These are phyloP conservation scores for Reticulitermes lucifugus DNA, from an alignment of 2,888 invertebrate species.

Conservation along the genomic window DNA sequence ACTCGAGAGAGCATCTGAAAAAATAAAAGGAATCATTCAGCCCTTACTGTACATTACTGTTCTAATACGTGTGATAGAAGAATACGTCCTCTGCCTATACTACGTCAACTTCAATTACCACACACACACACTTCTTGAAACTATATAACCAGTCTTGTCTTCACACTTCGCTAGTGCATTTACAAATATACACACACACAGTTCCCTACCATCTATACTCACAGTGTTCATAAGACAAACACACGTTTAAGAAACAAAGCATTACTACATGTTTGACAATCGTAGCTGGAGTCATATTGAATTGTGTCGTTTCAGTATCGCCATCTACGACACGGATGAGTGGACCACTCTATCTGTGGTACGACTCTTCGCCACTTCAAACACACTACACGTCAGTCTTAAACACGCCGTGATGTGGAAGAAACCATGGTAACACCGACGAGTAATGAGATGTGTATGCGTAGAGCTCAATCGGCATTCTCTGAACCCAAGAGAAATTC, in stretches of 20 bases:
- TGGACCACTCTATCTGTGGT: no score
- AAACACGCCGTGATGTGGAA: no score
- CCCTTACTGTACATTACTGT: background rate
- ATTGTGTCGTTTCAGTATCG: background rate
- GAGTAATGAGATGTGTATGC: no score
- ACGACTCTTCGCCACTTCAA: no score
- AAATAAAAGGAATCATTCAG: background rate
- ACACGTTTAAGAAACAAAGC: background rate
- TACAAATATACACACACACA: background rate
- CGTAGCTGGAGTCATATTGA: background rate
- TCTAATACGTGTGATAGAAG: no score
- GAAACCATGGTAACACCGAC: no score
- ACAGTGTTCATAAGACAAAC: background rate
- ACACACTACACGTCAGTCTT: no score
- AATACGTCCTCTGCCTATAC: no score
- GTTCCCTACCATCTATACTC: background rate
- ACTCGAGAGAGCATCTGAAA: slow-evolving; percentile 16
- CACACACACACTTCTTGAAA: no score
- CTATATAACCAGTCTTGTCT: background rate
- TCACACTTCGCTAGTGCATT: background rate
- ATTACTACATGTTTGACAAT: background rate
- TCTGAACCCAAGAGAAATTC: no score
- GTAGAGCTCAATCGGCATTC: no score
- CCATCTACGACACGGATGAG: background rate
- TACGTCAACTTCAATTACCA: no score